Conservation (phyloP, 2,888 invertebrate genomes). For the Lumbricus terrestris region DNA sequence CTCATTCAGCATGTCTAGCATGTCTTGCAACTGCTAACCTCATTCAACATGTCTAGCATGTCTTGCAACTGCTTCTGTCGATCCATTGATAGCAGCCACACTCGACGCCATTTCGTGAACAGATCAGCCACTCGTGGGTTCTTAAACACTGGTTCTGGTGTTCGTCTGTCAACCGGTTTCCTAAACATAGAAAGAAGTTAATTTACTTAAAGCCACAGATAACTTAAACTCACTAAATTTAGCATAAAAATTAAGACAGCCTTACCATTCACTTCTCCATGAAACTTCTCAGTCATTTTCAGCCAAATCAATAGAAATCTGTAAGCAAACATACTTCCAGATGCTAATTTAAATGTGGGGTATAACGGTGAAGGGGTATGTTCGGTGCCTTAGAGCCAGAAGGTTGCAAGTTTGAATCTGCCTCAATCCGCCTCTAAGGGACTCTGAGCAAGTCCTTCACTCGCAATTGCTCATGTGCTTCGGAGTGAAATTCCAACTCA, state of each 20-base stretch:
- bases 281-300: neutral
- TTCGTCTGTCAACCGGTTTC: slow-evolving; percentile 21
- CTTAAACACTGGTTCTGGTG: slow-evolving; percentile 84
- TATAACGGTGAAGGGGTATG: no score
- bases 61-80: slow-evolving; percentile 90
- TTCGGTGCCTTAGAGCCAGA: no score
- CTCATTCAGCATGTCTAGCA: slow-evolving; percentile 84
- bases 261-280: neutral
- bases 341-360: no score
- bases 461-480: no score
- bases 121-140: slow-evolving; percentile 70
- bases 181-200: neutral
- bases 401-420: no score
- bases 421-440: no score
- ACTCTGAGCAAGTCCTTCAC: no score
- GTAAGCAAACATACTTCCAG: neutral
- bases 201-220: neutral
- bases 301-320: neutral
- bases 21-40: slow-evolving; percentile 89
- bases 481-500: no score
- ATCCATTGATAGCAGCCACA: slow-evolving; percentile 97
- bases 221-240: neutral
- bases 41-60: slow-evolving; percentile 83
- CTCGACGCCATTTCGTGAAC: slow-evolving; percentile 96
- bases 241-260: neutral